Percentiles rank a stretch among this genome's conserved stretches.
Evolutionary conservation across 2,888 invertebrate species (phyloP).

Genomic region (Fissipunctia ypsillon): DNA sequence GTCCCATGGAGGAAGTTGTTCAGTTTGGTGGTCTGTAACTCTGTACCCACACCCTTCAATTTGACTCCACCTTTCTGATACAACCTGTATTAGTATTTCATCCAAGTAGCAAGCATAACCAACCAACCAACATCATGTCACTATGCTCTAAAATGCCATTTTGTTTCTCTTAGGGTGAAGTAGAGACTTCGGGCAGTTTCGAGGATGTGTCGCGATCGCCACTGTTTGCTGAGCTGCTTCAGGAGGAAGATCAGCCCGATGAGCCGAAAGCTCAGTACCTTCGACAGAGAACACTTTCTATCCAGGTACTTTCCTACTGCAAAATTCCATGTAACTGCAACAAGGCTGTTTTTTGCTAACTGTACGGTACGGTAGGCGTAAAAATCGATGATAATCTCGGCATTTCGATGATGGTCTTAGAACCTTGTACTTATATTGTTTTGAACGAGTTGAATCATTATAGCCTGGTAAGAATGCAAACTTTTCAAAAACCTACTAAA

Average conservation of each 20-base stretch:
- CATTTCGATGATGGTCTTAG: background rate
- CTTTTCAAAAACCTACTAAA: no score
- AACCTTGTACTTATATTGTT: background rate
- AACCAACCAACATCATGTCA: background rate
- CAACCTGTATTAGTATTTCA: background rate
- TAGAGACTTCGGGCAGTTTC: conserved; percentile 91
- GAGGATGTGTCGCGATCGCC: conserved; percentile 90
- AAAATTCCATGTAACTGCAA: background rate
- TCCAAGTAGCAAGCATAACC: background rate
- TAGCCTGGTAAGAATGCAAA: background rate
- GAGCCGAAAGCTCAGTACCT: conserved; percentile 67
- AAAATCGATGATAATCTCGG: background rate
- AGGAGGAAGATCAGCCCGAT: conserved; percentile 82
- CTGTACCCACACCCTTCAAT: no score
- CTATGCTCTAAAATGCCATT: background rate
- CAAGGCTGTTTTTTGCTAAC: background rate
- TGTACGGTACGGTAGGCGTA: background rate
- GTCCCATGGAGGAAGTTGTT: no score
- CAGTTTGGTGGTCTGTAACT: no score
- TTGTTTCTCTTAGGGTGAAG: conserved; percentile 88
- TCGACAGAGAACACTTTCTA: conserved; percentile 83
- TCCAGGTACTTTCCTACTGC: conserved; percentile 75
- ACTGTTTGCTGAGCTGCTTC: conserved; percentile 85
- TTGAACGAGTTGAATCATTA: no score
- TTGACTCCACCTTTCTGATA: no score